Conservation (phyloP, 2,888 invertebrate genomes). For the Sinelater perroti region DNA sequence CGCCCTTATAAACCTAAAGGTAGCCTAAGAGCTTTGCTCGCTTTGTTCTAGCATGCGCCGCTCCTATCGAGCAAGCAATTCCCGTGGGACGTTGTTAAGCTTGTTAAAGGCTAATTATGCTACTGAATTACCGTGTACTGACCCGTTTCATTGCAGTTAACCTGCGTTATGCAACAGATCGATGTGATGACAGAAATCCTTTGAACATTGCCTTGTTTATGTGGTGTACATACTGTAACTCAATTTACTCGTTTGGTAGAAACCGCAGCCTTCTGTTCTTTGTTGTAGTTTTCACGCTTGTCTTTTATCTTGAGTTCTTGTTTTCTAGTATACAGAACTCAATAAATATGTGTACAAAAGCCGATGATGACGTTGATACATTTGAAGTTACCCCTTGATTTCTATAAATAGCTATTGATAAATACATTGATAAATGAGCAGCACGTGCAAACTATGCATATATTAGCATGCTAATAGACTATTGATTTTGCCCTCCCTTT, state of each 20-base stretch:
- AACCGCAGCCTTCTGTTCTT: background rate
- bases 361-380: too few relatives aligned
- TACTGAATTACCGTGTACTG: conserved; percentile 11
- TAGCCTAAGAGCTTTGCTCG: conserved; percentile 28
- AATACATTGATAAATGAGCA: conserved; percentile 7
- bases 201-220: too few relatives aligned
- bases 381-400: conserved; percentile 4
- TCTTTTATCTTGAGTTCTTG: too few relatives aligned
- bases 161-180: conserved; percentile 19
- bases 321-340: too few relatives aligned
- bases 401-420: conserved; percentile 9
- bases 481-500: conserved; percentile 14
- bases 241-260: background rate
- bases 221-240: background rate
- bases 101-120: background rate
- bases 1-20: conserved; percentile 50
- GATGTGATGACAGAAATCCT: too few relatives aligned
- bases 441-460: background rate
- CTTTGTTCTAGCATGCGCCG: background rate
- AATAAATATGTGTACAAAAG: too few relatives aligned
- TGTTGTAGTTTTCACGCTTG: too few relatives aligned
- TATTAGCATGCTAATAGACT: conserved; percentile 19
- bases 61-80: background rate
- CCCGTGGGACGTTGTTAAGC: background rate
- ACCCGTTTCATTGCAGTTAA: conserved; percentile 29